Percentiles rank a stretch among this genome's conserved stretches.
phyloP scores from a whole-genome alignment of 2,888 invertebrate species.

The Villa cingulata region DNA sequence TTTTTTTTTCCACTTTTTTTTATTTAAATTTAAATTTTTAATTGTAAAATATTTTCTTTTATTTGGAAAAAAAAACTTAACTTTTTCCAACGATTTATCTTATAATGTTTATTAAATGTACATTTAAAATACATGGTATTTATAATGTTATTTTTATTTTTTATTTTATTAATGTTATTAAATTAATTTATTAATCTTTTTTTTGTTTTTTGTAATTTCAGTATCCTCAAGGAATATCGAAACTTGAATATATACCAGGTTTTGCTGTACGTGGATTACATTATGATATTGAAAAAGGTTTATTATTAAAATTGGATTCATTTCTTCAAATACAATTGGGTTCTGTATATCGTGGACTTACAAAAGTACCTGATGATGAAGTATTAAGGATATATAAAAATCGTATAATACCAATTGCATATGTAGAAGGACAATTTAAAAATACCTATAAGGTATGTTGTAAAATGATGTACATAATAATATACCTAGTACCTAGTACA shows the following conservation, averaged over 20 bases:
- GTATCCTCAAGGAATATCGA: conserved; percentile 76
- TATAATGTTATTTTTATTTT: background rate
- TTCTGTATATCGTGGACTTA: conserved; percentile 64
- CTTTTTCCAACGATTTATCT: too few relatives aligned
- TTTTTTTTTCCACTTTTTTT: too few relatives aligned
- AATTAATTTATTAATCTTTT: too few relatives aligned
- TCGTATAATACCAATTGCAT: conserved; percentile 72
- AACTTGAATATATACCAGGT: conserved; percentile 75
- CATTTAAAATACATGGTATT: background rate
- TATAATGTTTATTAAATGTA: background rate
- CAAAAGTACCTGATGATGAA: conserved; percentile 68
- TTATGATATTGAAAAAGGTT: conserved; percentile 90
- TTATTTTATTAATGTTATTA: too few relatives aligned
- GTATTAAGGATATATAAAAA: conserved; percentile 75
- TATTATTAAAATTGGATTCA: conserved; percentile 86
- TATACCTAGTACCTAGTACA: background rate
- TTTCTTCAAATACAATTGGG: conserved; percentile 95
- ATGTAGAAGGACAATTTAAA: conserved; percentile 67
- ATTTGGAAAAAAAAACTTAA: too few relatives aligned
- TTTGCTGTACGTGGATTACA: conserved; percentile 96
- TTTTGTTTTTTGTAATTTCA: conserved; percentile 32
- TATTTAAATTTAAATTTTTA: too few relatives aligned
- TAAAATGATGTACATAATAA: background rate
- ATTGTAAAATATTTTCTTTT: too few relatives aligned
- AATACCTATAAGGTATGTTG: conserved; percentile 21